These are phyloP conservation scores for Hippasteria phrygiana DNA, from an alignment of 53 echinoderm and acorn worm genomes.

Conservation along the genomic window DNA sequence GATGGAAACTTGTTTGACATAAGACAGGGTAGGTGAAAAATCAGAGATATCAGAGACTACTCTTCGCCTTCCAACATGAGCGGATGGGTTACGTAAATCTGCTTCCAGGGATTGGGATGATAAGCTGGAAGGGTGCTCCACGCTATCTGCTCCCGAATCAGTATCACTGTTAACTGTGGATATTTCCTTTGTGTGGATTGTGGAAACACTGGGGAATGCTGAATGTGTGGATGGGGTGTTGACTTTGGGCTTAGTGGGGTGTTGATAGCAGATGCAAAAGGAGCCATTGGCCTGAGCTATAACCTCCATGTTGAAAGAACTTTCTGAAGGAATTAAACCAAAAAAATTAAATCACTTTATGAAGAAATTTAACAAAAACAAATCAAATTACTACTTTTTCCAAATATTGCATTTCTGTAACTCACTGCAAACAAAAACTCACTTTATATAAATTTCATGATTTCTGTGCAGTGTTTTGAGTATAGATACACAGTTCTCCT, in stretches of 20 bases:
- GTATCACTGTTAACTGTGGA: neutral
- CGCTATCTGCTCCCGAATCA: neutral
- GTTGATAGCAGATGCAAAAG: conserved; percentile 92
- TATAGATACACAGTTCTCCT: no score
- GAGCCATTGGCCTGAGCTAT: conserved; percentile 83
- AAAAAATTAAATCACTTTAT: no score
- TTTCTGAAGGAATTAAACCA: conserved; percentile 71
- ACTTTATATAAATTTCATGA: no score
- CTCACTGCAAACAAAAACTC: no score
- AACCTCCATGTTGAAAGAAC: conserved; percentile 90
- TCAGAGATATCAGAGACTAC: conserved; percentile 10
- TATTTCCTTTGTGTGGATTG: neutral
- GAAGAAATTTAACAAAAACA: neutral
- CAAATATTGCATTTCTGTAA: no score
- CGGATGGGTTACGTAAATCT: neutral
- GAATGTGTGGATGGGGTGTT: neutral
- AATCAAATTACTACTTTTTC: no score
- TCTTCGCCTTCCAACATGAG: neutral
- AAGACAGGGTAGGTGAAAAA: neutral
- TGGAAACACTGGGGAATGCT: neutral
- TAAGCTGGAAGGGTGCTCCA: neutral
- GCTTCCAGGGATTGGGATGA: neutral
- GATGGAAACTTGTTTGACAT: neutral
- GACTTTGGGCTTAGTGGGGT: conserved; percentile 60
- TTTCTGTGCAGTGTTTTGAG: no score